Evolutionary conservation across 2,113 vertebrate genomes (phyloP).

Genomic region (Fukomys damarensis): DNA sequence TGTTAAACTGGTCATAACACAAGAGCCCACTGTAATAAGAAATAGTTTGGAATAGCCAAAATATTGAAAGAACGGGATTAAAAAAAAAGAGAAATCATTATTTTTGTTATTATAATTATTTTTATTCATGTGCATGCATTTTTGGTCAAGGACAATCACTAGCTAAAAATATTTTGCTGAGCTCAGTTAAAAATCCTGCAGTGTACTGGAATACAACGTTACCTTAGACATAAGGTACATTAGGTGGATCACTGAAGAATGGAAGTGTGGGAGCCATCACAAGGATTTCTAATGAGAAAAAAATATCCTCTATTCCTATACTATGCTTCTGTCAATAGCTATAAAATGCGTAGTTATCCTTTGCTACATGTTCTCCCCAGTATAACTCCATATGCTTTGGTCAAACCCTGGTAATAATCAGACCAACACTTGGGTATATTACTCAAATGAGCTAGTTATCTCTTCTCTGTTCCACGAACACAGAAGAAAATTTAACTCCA

Average conservation of each 20-base stretch:
- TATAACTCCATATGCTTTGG: neutral
- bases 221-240: constrained; percentile 4
- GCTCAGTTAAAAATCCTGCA: neutral
- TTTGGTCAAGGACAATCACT: neutral
- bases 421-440: neutral
- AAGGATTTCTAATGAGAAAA: constrained; percentile 36
- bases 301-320: constrained; percentile 39
- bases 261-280: neutral
- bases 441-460: constrained; percentile 17
- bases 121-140: neutral
- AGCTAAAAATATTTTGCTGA: neutral
- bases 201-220: neutral
- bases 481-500: neutral
- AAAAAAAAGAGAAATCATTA: neutral
- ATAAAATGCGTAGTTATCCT: constrained; percentile 11
- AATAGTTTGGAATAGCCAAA: neutral
- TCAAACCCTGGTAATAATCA: constrained; percentile 29
- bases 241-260: constrained; percentile 21
- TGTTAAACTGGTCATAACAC: too few species aligned
- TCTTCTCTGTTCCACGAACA: constrained; percentile 15
- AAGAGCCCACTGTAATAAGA: neutral
- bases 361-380: constrained; percentile 24
- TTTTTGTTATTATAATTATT: neutral
- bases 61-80: constrained; percentile 6
- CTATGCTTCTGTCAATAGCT: neutral